Evolutionary conservation across 2,888 invertebrate genomes (phyloP), one percentile per base, ranked within the genome.

Genomic region (Drosophila leonis): DNA sequence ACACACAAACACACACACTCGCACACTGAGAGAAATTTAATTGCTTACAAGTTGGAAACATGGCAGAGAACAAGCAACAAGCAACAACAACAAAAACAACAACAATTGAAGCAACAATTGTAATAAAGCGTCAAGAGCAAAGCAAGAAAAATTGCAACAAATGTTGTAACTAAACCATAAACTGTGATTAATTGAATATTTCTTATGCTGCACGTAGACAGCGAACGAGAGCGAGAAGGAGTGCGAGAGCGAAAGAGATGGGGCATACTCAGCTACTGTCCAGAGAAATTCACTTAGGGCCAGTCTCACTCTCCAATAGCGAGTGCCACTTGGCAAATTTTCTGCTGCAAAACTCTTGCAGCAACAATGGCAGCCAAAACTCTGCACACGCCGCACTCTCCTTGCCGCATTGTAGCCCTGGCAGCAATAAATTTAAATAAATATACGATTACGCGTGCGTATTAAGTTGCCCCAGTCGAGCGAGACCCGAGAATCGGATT

Each of bases 371-470:
- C 24, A 20, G 46, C 52, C 44, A 41, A 48, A 31, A 49, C 33
- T 35, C n/a, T 10, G 29, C 46, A 4, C 44, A 31, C 56, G 33
- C 0, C 4, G n/a, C 15, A 24, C 5, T 8, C 10, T 15, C 31
- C 15, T 1, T 13, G 51, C 46, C 56, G 78, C 65, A 73, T 72
- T 72, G 75, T 84, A 78, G 83, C 85, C 85, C 84, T 85, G 83
- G 72, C 69, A 72, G 88, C 78, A 89, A 89, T 89, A 89, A 89
- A 89, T 89, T 89, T 89, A 90, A 89, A 89, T 89, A 89, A 90
- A 90, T 88, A 88, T 89, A 89, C 89, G 85, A 90, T 90, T 88
- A 88, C 86, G 88, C 82, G 88, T 90, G 86, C 88, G 88, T 88
- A 87, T 87, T 87, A 90, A 88, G 86, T 87, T 90, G 84, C 89